Base-by-base conservation (phyloP, 2,113 vertebrate genomes). In the Eretmochelys imbricata region DNA sequence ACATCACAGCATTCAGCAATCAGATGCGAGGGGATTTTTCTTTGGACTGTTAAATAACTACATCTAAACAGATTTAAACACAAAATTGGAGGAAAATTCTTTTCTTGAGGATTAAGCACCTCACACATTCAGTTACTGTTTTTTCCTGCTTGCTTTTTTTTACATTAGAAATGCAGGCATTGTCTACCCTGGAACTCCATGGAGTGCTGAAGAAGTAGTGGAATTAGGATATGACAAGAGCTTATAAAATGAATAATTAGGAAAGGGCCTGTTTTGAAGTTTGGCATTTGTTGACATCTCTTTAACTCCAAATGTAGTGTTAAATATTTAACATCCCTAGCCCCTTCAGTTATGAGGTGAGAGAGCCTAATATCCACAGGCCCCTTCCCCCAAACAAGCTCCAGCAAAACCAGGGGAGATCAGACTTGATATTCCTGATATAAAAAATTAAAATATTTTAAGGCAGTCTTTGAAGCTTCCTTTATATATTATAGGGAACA, bases 91-190 rank as follows among this genome's bases (percentile, higher is more conserved):
- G 84, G 85, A 50, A 90, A 72, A 59, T 25, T 29, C 22, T 87
- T 86, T 27, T 29, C 82, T 82, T 75, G n/a, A 46, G 82, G n/a
- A 91, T 69, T 69, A 46, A 75, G 55, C 27, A 76, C 14, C 19
- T 5, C 11, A 6, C 13, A 8, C 14, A 24, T 22, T 22, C 42
- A 89, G 48, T 50, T 53, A 59, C 0, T 1, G 4, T 48, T 48
- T 88, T 72, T 81, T 88, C 46, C 72, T 79, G 46, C 62, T 88
- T 1, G 3, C 42, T 84, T 65, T 69, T 20, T 82, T 38, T 38
- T 46, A 55, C 29, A 35, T 54, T 48, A 82, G 51, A 46, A 84
- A 72, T 82, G 27, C n/a, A 59, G 17, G 27, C 72, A 31, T 46
- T 80, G 53, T 46, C 81, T 90, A 1, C 53, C 17, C 20, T 38